Percentiles rank a stretch among this genome's conserved stretches.
Evolutionary conservation across 2,113 vertebrate genomes (phyloP).

Genomic region (Cyprinodon brontotheroides): DNA sequence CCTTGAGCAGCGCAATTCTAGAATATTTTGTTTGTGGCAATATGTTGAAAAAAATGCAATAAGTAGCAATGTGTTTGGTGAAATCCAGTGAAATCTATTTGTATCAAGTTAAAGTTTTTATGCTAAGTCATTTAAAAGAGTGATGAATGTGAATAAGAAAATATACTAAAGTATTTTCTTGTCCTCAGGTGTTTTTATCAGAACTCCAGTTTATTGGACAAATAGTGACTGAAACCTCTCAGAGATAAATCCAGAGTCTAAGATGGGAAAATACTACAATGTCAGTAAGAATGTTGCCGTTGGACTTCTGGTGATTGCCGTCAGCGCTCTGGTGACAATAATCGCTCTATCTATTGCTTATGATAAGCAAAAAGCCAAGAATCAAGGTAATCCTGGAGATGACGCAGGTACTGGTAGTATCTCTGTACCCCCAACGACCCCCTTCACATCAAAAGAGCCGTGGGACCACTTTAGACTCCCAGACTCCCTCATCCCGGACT

Average conservation of each 20-base stretch:
- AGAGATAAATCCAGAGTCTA: slow-evolving; percentile 8
- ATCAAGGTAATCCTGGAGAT: slow-evolving; percentile 2
- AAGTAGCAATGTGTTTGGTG: neutral
- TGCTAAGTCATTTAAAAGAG: too few species aligned
- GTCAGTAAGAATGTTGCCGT: slow-evolving; percentile 84
- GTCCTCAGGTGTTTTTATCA: slow-evolving; percentile 36
- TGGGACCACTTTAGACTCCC: slow-evolving; percentile 90
- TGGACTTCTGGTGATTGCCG: slow-evolving; percentile 69
- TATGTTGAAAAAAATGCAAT: neutral
- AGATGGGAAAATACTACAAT: slow-evolving; percentile 90
- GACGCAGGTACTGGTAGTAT: accelerated
- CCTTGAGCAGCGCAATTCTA: too few species aligned
- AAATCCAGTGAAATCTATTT: too few species aligned
- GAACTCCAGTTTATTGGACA: slow-evolving; percentile 17
- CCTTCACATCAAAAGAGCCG: slow-evolving; percentile 1
- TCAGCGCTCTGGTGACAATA: slow-evolving; percentile 80
- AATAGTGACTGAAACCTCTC: slow-evolving; percentile 24
- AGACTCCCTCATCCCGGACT: slow-evolving; percentile 68
- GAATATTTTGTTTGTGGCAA: too few species aligned
- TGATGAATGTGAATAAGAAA: neutral
- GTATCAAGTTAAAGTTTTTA: too few species aligned
- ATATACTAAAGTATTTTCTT: neutral
- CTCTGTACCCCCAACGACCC: neutral
- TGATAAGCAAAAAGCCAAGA: slow-evolving; percentile 80
- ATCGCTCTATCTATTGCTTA: slow-evolving; percentile 86